Base-by-base conservation (phyloP, 2,113 vertebrate species). In the Meles meles region DNA sequence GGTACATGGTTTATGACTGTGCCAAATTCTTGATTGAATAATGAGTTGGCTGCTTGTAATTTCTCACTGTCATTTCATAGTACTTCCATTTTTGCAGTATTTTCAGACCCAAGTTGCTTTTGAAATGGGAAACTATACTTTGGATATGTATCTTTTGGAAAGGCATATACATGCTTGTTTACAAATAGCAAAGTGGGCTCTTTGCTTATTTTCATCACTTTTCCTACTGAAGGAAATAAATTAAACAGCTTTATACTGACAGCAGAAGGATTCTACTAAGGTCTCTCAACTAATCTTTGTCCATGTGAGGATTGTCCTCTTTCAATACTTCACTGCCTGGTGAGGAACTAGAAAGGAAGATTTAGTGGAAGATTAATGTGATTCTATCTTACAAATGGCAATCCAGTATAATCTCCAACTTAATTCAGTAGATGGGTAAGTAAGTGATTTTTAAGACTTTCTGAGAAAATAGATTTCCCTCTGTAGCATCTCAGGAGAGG, bases 21-120 rank as follows among this genome's bases (percentile, higher is more conserved):
- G 94, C 94, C 96, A 96, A 82, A 97, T 97, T 98, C 97, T 97
- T 97, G 97, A 97, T 93, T 97, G 96, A 98, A 93, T 98, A 98
- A 97, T 97, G 96, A 95, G 44, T 97, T 98, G 95, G 61, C 86
- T 94, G 74, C 94, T 97, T 97, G 74, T 97, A 98, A 97, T 98
- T 97, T 93, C 97, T 98, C 97, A 97, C 79, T 98, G 96, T 97
- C 97, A 98, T 92, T 96, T 98, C 69, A 90, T 80, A 93, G 82
- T 95, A 87, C 90, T 97, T 97, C 74, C 52, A 92, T 95, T 98
- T 98, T 92, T 93, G 74, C 31, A 93, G 4, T 97, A 57, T 96
- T 98, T 97, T 96, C 55, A 97, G 96, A 95, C 69, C 86, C 52
- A 88, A 91, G 88, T 90, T 96, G 88, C 71, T 86, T 97, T 97